Conservation (phyloP, 2,113 vertebrate species). For the Axis porcinus region DNA sequence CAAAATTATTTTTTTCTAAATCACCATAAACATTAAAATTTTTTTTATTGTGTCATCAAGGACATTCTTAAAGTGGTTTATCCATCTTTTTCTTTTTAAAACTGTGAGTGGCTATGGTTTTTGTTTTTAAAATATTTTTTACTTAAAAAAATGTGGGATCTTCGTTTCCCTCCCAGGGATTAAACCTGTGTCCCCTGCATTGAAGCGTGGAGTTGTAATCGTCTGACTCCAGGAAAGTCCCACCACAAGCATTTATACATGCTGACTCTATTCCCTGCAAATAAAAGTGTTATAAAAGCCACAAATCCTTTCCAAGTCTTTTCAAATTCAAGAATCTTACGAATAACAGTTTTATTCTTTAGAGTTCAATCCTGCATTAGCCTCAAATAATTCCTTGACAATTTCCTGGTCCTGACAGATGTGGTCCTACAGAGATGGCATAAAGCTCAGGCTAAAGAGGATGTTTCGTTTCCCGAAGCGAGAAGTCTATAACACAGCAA, state of each 20-base stretch:
- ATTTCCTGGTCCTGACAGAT: neutral
- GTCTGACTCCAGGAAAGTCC: neutral
- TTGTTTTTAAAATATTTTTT: neutral
- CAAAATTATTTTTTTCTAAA: neutral
- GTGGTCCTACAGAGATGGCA: neutral
- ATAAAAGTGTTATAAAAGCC: neutral
- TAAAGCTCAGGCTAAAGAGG: neutral
- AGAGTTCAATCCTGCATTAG: neutral
- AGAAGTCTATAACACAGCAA: neutral
- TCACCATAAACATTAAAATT: neutral
- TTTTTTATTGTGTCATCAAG: neutral
- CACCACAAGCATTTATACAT: neutral
- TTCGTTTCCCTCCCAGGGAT: neutral
- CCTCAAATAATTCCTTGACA: neutral
- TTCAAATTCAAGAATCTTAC: neutral
- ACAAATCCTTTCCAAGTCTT: neutral
- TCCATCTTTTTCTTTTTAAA: neutral
- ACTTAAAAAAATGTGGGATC: neutral
- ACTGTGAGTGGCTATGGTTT: neutral
- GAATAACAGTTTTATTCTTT: slow-evolving; percentile 32
- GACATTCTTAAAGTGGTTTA: neutral
- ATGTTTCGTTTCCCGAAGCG: neutral
- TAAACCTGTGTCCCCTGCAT: neutral
- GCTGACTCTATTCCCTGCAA: neutral
- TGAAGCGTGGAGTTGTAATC: neutral